Base-by-base conservation (phyloP, 2,797 vertebrate genomes). In the Megaceryle alcyon region DNA sequence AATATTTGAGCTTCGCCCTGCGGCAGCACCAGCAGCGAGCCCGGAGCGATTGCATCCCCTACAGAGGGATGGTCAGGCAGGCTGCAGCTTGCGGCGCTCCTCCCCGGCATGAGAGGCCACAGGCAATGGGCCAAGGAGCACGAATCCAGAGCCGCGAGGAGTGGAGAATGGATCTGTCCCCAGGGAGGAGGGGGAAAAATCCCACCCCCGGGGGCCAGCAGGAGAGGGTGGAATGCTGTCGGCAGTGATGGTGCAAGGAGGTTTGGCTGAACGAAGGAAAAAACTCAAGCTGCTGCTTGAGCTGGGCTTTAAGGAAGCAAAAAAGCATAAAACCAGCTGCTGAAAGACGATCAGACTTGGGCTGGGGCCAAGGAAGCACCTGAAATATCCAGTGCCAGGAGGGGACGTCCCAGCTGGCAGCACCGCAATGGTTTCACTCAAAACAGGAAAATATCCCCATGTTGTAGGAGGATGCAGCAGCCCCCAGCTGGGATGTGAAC, bases 211-310 rank as follows among this genome's bases (percentile, higher is more conserved):
- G 1, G 10, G 35, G 28, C 8, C 44, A 15, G 23, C 2, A 1
- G 69, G 80, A 76, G 66, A 37, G 57, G 51, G 12, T 6, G 41
- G 12, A 25, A 48, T 9, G 60, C 26, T 23, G 7, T 6, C 5
- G 1, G 44, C 20, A 8, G 48, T 2, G 3, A 22, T 0, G 4
- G 28, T 1, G 19, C 3, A 13, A 1, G 31, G 2, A 12, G 8
- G 7, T 56, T 80, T 10, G 68, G 63, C 22, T 14, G 46, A 12
- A 0, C 11, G 5, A 41, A 14, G 35, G 49, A 44, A 26, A 41
- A 41, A 3, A 5, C n/a, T 9, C 3, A 4, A 59, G 39, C 12
- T 31, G 49, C 18, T 14, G 41, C 21, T 61, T 4, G 14, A 63
- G 60, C 12, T 12, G 23, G 31, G 26, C 10, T 73, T 77, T 44